Evolutionary conservation across 2,888 invertebrate genomes (phyloP), one percentile per base, ranked within the genome.

Genomic region (Eupithecia dodoneata): DNA sequence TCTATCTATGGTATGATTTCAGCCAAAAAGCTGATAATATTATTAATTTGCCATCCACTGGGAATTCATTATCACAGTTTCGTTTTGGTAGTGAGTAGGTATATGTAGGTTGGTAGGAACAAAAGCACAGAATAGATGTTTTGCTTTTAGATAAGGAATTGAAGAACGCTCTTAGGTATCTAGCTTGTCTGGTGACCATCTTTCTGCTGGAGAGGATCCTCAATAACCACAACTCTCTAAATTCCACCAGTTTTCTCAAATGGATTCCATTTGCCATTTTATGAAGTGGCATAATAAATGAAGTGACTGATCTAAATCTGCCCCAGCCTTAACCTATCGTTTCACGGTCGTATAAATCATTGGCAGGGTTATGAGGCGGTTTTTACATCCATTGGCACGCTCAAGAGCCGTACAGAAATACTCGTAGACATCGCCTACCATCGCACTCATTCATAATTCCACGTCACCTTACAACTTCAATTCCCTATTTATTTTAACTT

Each of bases 361-460:
- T 90, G 88, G 89, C 90, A 87, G 89, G 88, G 89, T 89, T 91
- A 91, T 91, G 91, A 92, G 89, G 90, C 86, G 83, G 87, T 92
- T 93, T 93, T 93, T 92, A 92, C 87, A 91, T 88, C 86, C 87
- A 93, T 92, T 91, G 92, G 91, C 92, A 91, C 89, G 87, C 81
- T 94, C 94, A 92, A 94, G 94, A 92, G 92, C 89, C 81, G 88
- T 87, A 91, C 91, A 87, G 89, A 93, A 94, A 94, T 93, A 94
- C 88, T 89, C 83, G 86, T 89, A 93, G 91, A 92, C 92, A 89
- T 87, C 90, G 90, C 91, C 90, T 90, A 89, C 91, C 87, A 84
- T 82, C 80, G 82, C 85, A 87, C 87, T 88, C 94, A 93, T 93
- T 93, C 93, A 93, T 90, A 89, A 92, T 90, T 88, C 88, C 83